Evolutionary conservation across 1,140 invertebrate genomes (phyloP), one percentile per base, ranked within the genome.

Genomic region (Penaeus vannamei): DNA sequence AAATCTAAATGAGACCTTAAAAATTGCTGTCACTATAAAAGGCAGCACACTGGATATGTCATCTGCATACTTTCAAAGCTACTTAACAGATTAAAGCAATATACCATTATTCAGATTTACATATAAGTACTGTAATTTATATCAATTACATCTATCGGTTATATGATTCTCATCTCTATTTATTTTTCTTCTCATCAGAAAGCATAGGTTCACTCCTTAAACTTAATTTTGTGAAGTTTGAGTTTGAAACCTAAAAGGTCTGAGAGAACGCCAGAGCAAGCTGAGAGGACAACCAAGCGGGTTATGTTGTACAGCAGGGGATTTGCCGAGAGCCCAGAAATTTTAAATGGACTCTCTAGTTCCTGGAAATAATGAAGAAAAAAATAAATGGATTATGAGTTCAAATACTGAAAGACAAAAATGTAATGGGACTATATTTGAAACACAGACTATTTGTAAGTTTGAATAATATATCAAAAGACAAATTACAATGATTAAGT

Each of bases 241-340:
- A 99, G 94, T 93, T 99, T 99, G 93, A 99, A 99, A 69, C 98
- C 98, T 79, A 99, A 94, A 93, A 99, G 95, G 94, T 99, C 98
- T 53, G 97, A 98, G 17, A 99, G 94, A 22, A 99, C 97, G 19
- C 98, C 98, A 4, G 98, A 99, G 60, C 99, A 95, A 23, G 98
- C 98, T 0, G 98, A 99, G 66, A 99, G 93, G 84, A 99, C 96
- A 2, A 99, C 97, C 26, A 99, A 96, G 94, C 98, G 98, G 26
- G 97, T 98, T 84, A 98, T 96, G 83, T 98, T 99, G 93, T 99
- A 99, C 26, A 99, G 94, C 92, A 98, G 98, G 60, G 98, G 98
- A 94, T 99, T 99, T 79, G 97, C 97, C 84, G 97, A 98, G 87
- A 99, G 94, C 69, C 98, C 98, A 53, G 97, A 98, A 92, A 99